phyloP scores from a whole-genome alignment of 2,888 invertebrate genomes.

The Cephus rjabovi region DNA sequence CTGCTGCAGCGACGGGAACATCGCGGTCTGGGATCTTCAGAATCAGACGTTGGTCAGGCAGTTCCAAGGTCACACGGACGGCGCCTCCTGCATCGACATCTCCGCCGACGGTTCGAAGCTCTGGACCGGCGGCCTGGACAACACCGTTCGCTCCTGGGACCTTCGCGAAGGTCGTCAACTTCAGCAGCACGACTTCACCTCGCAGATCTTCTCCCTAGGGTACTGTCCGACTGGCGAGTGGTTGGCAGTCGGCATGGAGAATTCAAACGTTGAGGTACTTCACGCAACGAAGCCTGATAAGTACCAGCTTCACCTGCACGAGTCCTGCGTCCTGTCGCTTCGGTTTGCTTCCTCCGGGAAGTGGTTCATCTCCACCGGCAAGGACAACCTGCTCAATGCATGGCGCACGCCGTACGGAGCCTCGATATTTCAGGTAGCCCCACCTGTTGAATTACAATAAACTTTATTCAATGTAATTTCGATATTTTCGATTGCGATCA shows the following conservation, averaged over 20 bases:
- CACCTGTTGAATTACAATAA: not conserved
- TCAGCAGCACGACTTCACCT: slow-evolving; percentile 95
- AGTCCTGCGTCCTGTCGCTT: slow-evolving; percentile 95
- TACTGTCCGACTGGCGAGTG: slow-evolving; percentile 97
- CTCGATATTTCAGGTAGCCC: slow-evolving; percentile 93
- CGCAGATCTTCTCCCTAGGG: slow-evolving; percentile 86
- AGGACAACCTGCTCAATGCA: slow-evolving; percentile 96
- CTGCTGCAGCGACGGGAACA: slow-evolving; percentile 98
- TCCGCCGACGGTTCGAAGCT: slow-evolving; percentile 91
- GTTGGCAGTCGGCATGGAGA: slow-evolving; percentile 99
- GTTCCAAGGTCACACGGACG: slow-evolving; percentile 97
- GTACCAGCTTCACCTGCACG: slow-evolving; percentile 95
- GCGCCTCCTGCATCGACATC: slow-evolving; percentile 97
- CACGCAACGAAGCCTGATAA: slow-evolving; percentile 92
- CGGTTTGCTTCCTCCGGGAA: slow-evolving; percentile 96
- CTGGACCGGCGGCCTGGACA: slow-evolving; percentile 96
- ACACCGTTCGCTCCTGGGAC: slow-evolving; percentile 97
- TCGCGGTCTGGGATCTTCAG: slow-evolving; percentile 95
- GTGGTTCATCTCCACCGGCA: slow-evolving; percentile 99
- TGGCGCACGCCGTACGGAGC: slow-evolving; percentile 99
- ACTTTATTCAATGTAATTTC: not conserved
- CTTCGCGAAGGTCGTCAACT: slow-evolving; percentile 91
- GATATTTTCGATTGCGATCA: not conserved
- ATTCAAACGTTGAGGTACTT: slow-evolving; percentile 95
- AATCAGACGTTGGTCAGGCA: slow-evolving; percentile 92